Conservation (phyloP, 2,113 vertebrate genomes). For the Dicentrarchus labrax region DNA sequence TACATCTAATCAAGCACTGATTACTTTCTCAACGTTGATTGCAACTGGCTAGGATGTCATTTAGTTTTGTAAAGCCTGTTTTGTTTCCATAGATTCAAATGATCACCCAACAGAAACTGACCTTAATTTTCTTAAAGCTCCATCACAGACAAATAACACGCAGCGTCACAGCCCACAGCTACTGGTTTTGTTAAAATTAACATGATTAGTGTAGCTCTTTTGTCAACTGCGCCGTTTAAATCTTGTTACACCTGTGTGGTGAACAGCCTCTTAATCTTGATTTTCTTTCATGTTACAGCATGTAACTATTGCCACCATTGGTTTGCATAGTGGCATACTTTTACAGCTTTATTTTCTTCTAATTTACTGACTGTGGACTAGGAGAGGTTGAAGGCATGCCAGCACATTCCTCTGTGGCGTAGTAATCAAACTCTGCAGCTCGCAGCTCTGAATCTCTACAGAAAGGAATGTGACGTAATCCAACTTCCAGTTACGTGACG, state of each 20-base stretch:
- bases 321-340: neutral
- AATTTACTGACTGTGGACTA: conserved; percentile 35
- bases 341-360: conserved; percentile 50
- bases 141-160: conserved; percentile 27
- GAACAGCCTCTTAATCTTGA: neutral
- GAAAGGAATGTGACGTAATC: conserved; percentile 11
- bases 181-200: conserved; percentile 32
- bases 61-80: conserved; percentile 62
- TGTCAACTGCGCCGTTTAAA: neutral
- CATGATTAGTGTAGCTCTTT: neutral
- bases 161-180: neutral
- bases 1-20: conserved; percentile 77
- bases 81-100: conserved; percentile 65
- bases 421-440: conserved; percentile 42
- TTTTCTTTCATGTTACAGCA: neutral
- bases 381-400: conserved; percentile 31
- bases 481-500: neutral
- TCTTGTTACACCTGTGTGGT: neutral
- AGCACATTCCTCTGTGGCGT: conserved; percentile 44
- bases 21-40: conserved; percentile 75
- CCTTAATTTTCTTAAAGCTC: conserved; percentile 43
- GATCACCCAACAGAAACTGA: conserved; percentile 48
- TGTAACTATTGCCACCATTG: neutral
- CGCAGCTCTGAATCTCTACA: neutral
- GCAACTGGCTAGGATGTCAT: conserved; percentile 62